Evolutionary conservation across 2,113 vertebrate genomes (phyloP), one percentile per base, ranked within the genome.

Genomic region (Cinclus cinclus): DNA sequence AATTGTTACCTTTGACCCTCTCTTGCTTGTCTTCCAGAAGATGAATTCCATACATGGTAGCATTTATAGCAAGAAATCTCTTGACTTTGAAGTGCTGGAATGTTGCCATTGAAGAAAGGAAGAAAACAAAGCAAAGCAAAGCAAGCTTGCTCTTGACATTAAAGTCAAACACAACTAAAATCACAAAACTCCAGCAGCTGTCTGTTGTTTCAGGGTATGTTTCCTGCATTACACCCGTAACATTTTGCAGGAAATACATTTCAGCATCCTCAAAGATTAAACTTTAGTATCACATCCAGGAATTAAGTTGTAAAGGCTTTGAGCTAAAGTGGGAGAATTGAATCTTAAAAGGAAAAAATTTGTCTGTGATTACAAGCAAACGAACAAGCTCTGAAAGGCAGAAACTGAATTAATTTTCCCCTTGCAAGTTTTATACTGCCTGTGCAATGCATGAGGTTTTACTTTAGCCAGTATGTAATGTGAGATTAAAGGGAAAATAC

Each of bases 311-410:
- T 74, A 68, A 83, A 88, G 63, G 12, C 71, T 93, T 96, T 83
- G 76, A 56, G 39, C 35, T 90, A 41, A 92, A 86, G 79, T 81
- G 56, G 15, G 35, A 89, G 31, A 94, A 86, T 30, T 78, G 49
- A 81, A 60, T 90, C 60, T 92, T 92, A 78, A 74, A 96, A 83
- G 55, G 35, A 88, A 95, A 94, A 88, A 58, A 46, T 2, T 44
- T 2, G 0, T 56, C 75, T 67, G 52, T 86, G 64, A 94, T 95
- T 93, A 81, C 42, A 93, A 89, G 71, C 35, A 82, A 91, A 71
- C 0, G 3, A 95, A 46, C 9, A 62, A 75, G 44, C 20, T 92
- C 49, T 94, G 60, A 89, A 94, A 81, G 33, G 58, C 39, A 95
- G 67, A 86, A 94, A 44, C 49, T 14, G n/a, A 94, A 93, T 81